A percentile compares a stretch with the other conserved stretches of the same genome.
phyloP scores from a whole-genome alignment of 2,888 invertebrate species.

The Platynereis dumerilii region DNA sequence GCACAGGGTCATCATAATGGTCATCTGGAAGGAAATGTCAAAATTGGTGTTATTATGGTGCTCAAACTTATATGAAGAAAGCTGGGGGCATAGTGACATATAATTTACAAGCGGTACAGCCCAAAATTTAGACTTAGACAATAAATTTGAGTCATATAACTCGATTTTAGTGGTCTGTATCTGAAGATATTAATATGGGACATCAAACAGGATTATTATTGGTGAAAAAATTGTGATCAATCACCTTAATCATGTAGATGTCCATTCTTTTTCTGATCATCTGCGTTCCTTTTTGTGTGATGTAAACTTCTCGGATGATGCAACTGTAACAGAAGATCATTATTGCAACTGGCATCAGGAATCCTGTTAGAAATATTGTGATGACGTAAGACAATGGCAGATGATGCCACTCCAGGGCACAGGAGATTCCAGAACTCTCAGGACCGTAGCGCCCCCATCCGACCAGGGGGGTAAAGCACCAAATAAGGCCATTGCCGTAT shows the following conservation, averaged over 20 bases:
- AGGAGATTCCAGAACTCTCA: conserved; percentile 36
- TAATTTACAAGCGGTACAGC: no score
- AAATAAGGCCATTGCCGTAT: conserved; percentile 33
- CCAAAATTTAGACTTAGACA: no score
- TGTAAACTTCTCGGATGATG: not conserved
- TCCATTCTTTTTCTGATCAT: conserved; percentile 10
- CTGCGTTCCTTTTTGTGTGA: conserved; percentile 6
- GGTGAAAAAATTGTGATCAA: no score
- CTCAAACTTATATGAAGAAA: no score
- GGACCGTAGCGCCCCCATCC: conserved; percentile 41
- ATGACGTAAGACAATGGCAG: conserved; percentile 22
- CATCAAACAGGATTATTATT: no score
- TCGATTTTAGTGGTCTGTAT: no score
- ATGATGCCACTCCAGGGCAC: conserved; percentile 37
- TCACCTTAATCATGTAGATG: conserved; percentile 19
- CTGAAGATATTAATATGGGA: no score
- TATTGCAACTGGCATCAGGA: conserved; percentile 9
- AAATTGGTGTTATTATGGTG: no score
- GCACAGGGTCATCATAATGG: conserved; percentile 51
- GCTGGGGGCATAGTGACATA: no score
- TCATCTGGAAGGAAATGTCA: not conserved
- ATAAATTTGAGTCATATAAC: no score
- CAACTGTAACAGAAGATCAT: conserved; percentile 13
- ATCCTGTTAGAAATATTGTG: conserved; percentile 13
- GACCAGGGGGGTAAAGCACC: conserved; percentile 37